A percentile compares a stretch with the other conserved stretches of the same genome.
phyloP scores from a whole-genome alignment of 2,888 invertebrate genomes.

The Meiosimyza decipiens region DNA sequence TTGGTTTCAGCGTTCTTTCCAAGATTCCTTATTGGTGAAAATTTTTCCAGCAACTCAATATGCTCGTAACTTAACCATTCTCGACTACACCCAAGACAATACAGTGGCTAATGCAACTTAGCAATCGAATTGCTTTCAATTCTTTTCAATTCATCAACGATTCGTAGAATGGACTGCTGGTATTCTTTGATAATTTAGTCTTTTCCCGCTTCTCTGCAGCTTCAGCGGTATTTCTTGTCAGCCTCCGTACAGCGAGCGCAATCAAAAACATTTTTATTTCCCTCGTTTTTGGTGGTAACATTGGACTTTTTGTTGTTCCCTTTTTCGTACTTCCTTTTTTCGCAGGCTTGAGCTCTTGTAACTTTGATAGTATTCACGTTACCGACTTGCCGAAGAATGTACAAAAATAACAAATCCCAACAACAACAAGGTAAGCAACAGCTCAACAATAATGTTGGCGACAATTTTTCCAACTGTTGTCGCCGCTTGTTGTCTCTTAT shows the following conservation, averaged over 20 bases:
- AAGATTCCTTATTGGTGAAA: neutral
- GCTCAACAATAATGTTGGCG: conserved; percentile 52
- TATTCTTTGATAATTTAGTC: conserved; percentile 20
- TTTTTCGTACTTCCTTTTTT: neutral
- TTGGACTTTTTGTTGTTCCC: neutral
- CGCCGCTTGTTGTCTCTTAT: conserved; percentile 41
- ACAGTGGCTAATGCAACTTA: neutral
- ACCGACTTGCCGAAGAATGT: conserved; percentile 12
- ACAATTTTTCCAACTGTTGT: conserved; percentile 59
- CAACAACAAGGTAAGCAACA: neutral
- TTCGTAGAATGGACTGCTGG: conserved; percentile 29
- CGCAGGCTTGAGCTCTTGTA: neutral
- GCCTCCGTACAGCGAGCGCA: neutral
- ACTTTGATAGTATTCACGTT: too few species aligned
- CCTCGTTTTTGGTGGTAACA: neutral
- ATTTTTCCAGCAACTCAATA: conserved; percentile 8
- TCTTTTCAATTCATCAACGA: conserved; percentile 32
- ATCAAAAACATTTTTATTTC: conserved; percentile 22
- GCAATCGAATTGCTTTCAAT: conserved; percentile 33
- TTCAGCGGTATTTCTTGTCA: neutral
- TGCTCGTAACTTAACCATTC: conserved; percentile 11
- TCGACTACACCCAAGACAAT: conserved; percentile 23
- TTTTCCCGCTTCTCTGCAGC: neutral
- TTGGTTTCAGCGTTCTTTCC: neutral
- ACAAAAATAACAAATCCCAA: conserved; percentile 7